Evolutionary conservation across 1,140 invertebrate species (phyloP).

Genomic region (Asbolus verrucosus): DNA sequence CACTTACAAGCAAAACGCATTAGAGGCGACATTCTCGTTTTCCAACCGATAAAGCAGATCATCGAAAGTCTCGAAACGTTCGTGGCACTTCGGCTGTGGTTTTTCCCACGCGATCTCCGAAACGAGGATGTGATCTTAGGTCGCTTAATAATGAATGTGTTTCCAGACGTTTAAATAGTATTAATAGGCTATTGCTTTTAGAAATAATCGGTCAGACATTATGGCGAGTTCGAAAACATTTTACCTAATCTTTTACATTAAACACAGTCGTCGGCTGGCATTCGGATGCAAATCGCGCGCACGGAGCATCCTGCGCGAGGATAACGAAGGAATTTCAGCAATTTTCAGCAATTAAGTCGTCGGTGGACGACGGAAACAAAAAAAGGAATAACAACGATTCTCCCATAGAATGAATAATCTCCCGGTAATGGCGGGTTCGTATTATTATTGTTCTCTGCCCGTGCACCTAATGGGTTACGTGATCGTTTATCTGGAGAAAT

Average conservation of each 20-base stretch:
- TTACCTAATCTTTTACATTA: conserved; percentile 59
- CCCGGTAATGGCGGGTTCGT: conserved; percentile 19
- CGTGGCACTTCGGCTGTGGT: not conserved
- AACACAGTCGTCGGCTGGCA: conserved; percentile 50
- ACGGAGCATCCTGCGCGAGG: not conserved
- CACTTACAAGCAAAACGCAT: conserved; percentile 59
- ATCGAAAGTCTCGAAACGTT: not conserved
- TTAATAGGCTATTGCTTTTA: conserved; percentile 63
- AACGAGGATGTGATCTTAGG: conserved; percentile 28
- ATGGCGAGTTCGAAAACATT: conserved; percentile 55
- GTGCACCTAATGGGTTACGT: conserved; percentile 22
- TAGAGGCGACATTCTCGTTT: conserved; percentile 54
- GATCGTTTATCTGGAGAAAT: conserved; percentile 16
- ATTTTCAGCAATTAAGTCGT: conserved; percentile 29
- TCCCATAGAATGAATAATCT: not conserved
- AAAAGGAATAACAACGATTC: not conserved
- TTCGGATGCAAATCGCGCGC: conserved; percentile 48
- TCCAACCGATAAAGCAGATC: conserved; percentile 5
- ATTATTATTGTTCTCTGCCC: conserved; percentile 6
- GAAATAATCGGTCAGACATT: conserved; percentile 56
- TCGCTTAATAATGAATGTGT: conserved; percentile 53
- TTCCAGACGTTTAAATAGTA: conserved; percentile 59
- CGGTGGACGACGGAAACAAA: not conserved
- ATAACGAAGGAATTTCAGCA: conserved; percentile 16
- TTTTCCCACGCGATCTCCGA: not conserved